phyloP scores from a whole-genome alignment of 2,888 invertebrate genomes.

The Callyntrura sp. region DNA sequence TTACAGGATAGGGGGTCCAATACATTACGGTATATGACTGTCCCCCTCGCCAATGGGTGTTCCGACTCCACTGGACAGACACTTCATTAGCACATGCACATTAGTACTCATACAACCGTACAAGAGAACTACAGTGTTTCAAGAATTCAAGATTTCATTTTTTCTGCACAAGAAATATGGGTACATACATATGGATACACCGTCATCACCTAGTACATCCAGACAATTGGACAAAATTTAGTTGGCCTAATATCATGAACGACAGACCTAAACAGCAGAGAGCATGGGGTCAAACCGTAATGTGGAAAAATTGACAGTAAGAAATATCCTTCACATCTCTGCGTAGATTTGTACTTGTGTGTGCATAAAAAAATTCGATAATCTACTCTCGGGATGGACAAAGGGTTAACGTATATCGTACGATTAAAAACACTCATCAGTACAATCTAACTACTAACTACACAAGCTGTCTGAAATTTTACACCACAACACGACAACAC shows the following conservation, averaged over 20 bases:
- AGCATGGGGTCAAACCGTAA: conserved; percentile 57
- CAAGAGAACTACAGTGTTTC: conserved; percentile 53
- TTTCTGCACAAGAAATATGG: too few relatives aligned
- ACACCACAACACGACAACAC: conserved; percentile 9
- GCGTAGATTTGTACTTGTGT: not conserved
- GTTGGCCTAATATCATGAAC: conserved; percentile 39
- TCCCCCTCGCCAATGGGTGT: too few relatives aligned
- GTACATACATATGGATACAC: not conserved
- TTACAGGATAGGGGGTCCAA: too few relatives aligned
- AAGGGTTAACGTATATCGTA: conserved; percentile 27
- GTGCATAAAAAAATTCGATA: not conserved
- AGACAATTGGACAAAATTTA: conserved; percentile 5
- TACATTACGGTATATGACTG: too few relatives aligned
- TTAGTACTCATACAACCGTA: conserved; percentile 3
- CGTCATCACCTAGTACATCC: not conserved
- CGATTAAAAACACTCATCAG: not conserved
- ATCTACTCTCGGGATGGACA: conserved; percentile 29
- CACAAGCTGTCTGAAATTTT: conserved; percentile 29
- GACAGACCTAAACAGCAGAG: conserved; percentile 38
- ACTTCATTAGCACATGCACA: conserved; percentile 31
- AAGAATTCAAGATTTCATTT: conserved; percentile 37
- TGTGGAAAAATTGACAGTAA: conserved; percentile 38
- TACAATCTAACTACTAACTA: not conserved
- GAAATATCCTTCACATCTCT: conserved; percentile 35
- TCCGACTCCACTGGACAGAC: too few relatives aligned